phyloP scores from a whole-genome alignment of 2,888 invertebrate species.

The Coremacera marginata region DNA sequence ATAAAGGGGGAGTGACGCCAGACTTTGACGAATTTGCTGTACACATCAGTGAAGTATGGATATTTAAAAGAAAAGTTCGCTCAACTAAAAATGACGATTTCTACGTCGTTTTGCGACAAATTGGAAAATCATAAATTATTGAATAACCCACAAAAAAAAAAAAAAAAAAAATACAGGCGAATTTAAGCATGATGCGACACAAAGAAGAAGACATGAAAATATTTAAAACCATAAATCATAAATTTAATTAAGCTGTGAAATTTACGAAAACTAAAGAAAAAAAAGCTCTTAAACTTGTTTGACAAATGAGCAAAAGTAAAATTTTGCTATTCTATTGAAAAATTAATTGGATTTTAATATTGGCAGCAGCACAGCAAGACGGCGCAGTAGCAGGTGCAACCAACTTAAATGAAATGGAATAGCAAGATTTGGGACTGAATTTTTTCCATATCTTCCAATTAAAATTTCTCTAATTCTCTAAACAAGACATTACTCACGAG shows the following conservation, averaged over 20 bases:
- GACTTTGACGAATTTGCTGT: neutral
- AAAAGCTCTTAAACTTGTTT: neutral
- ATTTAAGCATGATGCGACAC: neutral
- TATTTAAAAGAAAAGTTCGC: neutral
- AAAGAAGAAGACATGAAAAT: neutral
- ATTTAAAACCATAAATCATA: conserved; percentile 40
- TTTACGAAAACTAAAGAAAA: neutral
- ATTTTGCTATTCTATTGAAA: neutral
- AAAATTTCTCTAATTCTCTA: neutral
- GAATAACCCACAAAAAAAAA: neutral
- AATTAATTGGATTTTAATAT: conserved; percentile 29
- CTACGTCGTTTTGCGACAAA: conserved; percentile 64
- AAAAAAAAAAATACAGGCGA: neutral
- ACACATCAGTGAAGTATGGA: conserved; percentile 18
- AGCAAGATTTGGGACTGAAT: neutral
- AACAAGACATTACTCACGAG: no score
- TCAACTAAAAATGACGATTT: neutral
- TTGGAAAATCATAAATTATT: neutral
- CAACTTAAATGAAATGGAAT: conserved; percentile 16
- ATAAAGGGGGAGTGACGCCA: neutral
- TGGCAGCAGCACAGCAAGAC: neutral
- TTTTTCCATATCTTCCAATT: neutral
- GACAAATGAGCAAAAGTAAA: neutral
- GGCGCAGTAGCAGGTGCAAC: conserved; percentile 17
- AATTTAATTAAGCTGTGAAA: conserved; percentile 40